Evolutionary conservation across 2,797 vertebrate genomes (phyloP).

Genomic region (Masticophis lateralis): DNA sequence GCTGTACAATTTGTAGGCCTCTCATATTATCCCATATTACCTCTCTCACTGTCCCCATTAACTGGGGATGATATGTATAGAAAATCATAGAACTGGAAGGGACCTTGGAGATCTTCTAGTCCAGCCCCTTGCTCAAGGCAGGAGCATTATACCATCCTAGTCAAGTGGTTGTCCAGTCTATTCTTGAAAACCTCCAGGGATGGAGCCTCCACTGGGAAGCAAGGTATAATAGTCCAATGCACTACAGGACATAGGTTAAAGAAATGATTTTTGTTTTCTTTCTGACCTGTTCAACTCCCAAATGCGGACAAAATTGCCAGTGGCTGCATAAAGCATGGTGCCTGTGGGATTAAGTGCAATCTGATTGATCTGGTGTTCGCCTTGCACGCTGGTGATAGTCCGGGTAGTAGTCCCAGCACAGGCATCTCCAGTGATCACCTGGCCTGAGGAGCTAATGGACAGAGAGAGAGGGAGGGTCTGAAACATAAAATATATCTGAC

Average conservation of each 20-base stretch:
- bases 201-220: not conserved
- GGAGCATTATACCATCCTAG: not conserved
- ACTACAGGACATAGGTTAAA: not conserved
- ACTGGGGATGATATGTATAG: not conserved
- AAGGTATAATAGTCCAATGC: not conserved
- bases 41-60: not conserved
- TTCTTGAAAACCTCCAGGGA: not conserved
- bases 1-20: not conserved
- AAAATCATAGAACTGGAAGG: not conserved
- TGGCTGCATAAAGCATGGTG: slow-evolving; percentile 85
- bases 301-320: slow-evolving; percentile 89
- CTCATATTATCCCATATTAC: not conserved
- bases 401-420: slow-evolving; percentile 84
- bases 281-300: slow-evolving; percentile 94
- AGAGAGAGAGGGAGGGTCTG: not conserved
- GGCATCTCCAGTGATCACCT: slow-evolving; percentile 89
- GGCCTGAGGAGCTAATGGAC: slow-evolving; percentile 85
- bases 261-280: not conserved
- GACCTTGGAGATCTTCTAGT: not conserved
- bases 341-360: slow-evolving; percentile 89
- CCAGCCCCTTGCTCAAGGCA: not conserved
- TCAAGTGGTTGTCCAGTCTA: not conserved
- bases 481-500: not conserved
- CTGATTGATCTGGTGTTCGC: slow-evolving; percentile 97
- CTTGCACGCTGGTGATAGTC: slow-evolving; percentile 85